Evolutionary conservation across 1,140 invertebrate species (phyloP), one percentile per base, ranked within the genome.

Genomic region (Bombus terrestris): DNA sequence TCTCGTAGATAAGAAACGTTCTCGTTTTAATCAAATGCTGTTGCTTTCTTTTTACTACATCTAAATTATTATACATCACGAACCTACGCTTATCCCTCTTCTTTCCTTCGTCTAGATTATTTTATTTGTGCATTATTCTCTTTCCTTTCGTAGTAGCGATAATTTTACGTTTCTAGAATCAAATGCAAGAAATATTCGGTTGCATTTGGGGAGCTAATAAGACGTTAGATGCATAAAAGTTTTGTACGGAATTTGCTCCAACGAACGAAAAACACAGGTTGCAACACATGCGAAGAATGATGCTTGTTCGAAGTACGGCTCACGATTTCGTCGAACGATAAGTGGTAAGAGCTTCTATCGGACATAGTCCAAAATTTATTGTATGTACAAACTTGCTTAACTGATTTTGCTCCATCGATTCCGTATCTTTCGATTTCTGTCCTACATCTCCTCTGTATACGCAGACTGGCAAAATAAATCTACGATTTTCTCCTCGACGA

Each of bases 261-360:
- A 35, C 28, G 32, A 35, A n/a, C 15, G 75, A 66, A 22, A 59
- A 5, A 39, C 32, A 22, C n/a, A 18, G 25, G 43, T 37, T 72
- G 76, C 76, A 79, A 59, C 59, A 84, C 28, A 78, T n/a, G 32
- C 15, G 83, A 80, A 57, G 83, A 53, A 72, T 41, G 53, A 80
- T 64, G 76, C n/a, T 68, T 13, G 41, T 28, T 47, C 76, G 57
- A 73, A 43, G 76, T 15, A 64, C 32, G 68, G 28, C 57, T 72
- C 77, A 53, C 76, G 68, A 72, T 66, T 85, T 80, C 76, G 76
- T 72, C 83, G 76, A 72, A 12, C 76, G 83, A 85, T 85, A 80
- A 85, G 22, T 15, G 83, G 83, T 85, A 85, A 85, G 83, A 80
- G 6, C 3, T 43, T 25, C 68, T 13, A 43, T 43, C 35, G 18